Percentiles rank a stretch among this genome's conserved stretches.
Evolutionary conservation across 2,113 vertebrate genomes (phyloP).

Genomic region (Corythornis vintsioides): DNA sequence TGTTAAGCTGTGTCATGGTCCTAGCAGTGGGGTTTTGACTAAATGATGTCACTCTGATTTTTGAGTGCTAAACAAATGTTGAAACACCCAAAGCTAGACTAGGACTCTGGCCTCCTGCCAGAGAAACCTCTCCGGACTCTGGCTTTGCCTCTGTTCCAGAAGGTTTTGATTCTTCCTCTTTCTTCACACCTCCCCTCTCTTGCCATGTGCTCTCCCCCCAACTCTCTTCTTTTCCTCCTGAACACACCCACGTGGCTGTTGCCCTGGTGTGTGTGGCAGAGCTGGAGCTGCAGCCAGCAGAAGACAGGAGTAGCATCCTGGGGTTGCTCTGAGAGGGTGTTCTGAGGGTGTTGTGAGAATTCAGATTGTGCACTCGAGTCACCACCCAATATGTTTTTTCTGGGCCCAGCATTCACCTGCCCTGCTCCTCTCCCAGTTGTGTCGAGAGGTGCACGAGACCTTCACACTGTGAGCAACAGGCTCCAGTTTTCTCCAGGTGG

Average conservation of each 20-base stretch:
- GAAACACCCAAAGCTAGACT: neutral
- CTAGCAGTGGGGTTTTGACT: neutral
- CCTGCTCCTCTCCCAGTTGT: neutral
- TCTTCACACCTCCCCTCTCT: neutral
- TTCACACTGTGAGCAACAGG: neutral
- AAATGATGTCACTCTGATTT: neutral
- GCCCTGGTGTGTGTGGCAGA: too few species aligned
- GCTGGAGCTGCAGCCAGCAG: neutral
- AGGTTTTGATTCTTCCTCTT: neutral
- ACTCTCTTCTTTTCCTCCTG: neutral
- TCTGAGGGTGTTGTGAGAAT: neutral
- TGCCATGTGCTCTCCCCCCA: neutral
- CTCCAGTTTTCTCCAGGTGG: neutral
- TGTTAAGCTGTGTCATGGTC: neutral
- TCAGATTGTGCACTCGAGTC: neutral
- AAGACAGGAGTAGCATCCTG: neutral
- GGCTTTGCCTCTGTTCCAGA: neutral
- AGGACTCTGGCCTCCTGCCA: neutral
- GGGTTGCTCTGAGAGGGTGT: neutral
- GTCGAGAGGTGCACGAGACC: neutral
- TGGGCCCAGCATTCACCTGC: neutral
- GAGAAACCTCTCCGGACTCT: neutral
- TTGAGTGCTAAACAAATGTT: neutral
- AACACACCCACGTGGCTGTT: neutral
- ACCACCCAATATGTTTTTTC: neutral